Evolutionary conservation across 2,797 vertebrate genomes (phyloP).

Genomic region (Phataginus tetradactyla): DNA sequence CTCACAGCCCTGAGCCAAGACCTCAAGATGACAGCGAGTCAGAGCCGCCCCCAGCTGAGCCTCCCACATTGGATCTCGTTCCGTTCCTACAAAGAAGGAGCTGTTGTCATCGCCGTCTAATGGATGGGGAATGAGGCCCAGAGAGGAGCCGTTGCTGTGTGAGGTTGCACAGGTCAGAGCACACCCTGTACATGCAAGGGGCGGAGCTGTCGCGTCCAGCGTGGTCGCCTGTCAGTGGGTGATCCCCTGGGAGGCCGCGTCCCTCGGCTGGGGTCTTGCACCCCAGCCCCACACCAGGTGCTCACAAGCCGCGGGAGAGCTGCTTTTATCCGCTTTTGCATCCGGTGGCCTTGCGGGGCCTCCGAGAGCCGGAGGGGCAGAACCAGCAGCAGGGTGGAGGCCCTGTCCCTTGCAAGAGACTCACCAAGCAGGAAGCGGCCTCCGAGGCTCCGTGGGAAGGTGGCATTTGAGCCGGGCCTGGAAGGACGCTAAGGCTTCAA

Average conservation of each 20-base stretch:
- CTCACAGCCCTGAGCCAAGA: background rate
- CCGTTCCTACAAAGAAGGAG: background rate
- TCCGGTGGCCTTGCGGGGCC: too few species aligned
- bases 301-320: background rate
- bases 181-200: background rate
- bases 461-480: background rate
- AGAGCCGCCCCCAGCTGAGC: background rate
- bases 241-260: fast-evolving
- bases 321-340: background rate
- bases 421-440: background rate
- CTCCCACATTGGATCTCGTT: fast-evolving
- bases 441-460: background rate
- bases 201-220: background rate
- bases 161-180: background rate
- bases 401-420: background rate
- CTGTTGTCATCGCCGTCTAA: fast-evolving
- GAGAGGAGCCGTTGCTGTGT: fast-evolving
- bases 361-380: background rate
- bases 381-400: background rate
- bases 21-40: background rate
- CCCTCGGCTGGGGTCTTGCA: fast-evolving
- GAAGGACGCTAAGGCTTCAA: background rate
- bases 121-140: background rate
- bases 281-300: background rate
- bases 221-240: background rate